Evolutionary conservation across 2,113 vertebrate genomes (phyloP), one percentile per base, ranked within the genome.

Genomic region (Loxodonta africana): DNA sequence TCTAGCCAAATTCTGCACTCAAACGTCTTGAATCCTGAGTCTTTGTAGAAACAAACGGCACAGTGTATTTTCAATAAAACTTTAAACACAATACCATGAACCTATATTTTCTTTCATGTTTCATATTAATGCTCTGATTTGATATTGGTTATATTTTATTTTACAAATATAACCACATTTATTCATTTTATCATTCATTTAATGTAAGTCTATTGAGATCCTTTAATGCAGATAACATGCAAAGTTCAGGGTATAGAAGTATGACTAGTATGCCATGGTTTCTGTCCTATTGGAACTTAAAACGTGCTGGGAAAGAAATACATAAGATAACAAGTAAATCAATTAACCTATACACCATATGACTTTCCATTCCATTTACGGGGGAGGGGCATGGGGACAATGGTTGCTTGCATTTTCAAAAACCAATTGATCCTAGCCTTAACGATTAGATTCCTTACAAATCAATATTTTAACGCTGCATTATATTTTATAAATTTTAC

Each of bases 161-260:
- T 90, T 81, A 7, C 2, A 84, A 80, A 83, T 6, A 83, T 48
- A 57, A 69, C 18, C 25, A 65, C n/a, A 82, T 53, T 15, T 44
- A 85, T 78, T 83, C 30, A 83, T 91, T 84, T 88, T 30, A 81
- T 74, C 21, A 69, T 62, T 88, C 9, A 77, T 60, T 88, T 53
- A 93, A 15, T 69, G 26, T 63, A 81, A 60, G 28, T 12, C 5
- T 85, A 57, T 14, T 62, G 18, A 74, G 9, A 0, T 77, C 30
- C 20, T 62, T 1, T 8, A 67, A 11, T 1, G 83, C 44, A 73
- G 33, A 41, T 15, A 83, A 3, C 14, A 37, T 44, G 30, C 9
- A n/a, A 78, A 91, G 18, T 25, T n/a, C 6, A 33, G 30, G 6
- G 14, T 30, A 51, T 28, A 28, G 25, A n/a, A 65, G 2, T 48